Percentiles rank a stretch among this genome's conserved stretches.
Conservation (phyloP, 2,888 invertebrate genomes). For the Autographa gamma region DNA sequence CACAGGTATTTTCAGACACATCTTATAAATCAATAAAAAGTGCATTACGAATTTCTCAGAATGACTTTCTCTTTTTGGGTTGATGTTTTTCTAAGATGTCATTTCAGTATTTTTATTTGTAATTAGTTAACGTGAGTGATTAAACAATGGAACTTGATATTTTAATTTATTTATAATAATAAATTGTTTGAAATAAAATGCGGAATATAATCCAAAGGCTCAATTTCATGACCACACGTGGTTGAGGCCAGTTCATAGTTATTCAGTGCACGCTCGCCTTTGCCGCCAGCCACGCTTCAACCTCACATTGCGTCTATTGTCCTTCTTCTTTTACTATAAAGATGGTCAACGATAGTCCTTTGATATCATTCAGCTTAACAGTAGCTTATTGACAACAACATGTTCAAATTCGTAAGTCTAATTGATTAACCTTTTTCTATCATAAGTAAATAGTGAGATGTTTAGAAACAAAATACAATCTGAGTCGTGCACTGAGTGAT, state of each 20-base stretch:
- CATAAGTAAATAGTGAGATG: neutral
- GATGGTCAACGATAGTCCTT: slow-evolving; percentile 37
- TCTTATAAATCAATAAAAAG: too few relatives aligned
- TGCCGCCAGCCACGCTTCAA: slow-evolving; percentile 16
- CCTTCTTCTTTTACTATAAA: slow-evolving; percentile 75
- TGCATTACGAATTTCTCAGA: too few relatives aligned
- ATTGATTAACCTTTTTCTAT: neutral
- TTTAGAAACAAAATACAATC: too few relatives aligned
- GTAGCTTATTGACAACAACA: slow-evolving; percentile 63
- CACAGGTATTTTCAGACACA: too few relatives aligned
- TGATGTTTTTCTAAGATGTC: too few relatives aligned
- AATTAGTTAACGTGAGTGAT: too few relatives aligned
- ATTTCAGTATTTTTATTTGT: neutral
- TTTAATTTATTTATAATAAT: neutral
- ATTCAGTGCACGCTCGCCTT: slow-evolving; percentile 29
- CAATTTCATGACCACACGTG: slow-evolving; percentile 20
- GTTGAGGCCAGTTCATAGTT: slow-evolving; percentile 28
- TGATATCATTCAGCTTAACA: slow-evolving; percentile 67
- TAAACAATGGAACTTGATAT: neutral
- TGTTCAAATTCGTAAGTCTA: slow-evolving; percentile 72
- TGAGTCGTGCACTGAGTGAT: too few relatives aligned
- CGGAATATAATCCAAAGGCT: slow-evolving; percentile 14
- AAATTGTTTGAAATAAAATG: slow-evolving; percentile 14
- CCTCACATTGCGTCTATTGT: slow-evolving; percentile 57
- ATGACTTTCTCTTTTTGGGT: too few relatives aligned